Conservation (phyloP, 2,888 invertebrate genomes). For the Steromphala cineraria region DNA sequence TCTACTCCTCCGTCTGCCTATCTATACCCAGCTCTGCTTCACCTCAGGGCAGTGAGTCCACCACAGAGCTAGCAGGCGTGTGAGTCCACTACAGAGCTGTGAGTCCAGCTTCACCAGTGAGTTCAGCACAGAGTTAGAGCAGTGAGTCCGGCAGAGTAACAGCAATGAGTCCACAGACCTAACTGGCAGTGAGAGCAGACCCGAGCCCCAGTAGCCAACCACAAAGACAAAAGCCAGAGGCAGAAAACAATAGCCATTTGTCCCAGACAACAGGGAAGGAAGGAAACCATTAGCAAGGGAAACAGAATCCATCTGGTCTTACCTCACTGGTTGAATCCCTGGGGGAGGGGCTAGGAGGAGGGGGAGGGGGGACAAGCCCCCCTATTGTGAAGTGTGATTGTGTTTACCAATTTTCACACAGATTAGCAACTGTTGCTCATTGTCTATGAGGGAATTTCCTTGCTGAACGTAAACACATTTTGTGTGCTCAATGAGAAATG, state of each 20-base stretch:
- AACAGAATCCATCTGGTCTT: constrained; percentile 17
- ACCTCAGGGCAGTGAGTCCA: too few relatives aligned
- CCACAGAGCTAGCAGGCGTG: too few relatives aligned
- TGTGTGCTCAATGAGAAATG: background rate
- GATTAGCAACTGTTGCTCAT: constrained; percentile 5
- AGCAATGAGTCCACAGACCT: too few relatives aligned
- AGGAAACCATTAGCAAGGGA: constrained; percentile 20
- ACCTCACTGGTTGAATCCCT: background rate
- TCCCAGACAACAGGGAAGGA: constrained; percentile 9
- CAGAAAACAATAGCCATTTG: constrained; percentile 28
- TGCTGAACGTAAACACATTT: background rate
- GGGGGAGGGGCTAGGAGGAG: background rate
- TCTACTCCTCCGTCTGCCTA: too few relatives aligned
- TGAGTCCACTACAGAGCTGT: too few relatives aligned
- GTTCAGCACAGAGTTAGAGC: too few relatives aligned
- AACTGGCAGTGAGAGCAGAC: background rate
- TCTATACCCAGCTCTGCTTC: too few relatives aligned
- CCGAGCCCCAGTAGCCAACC: background rate
- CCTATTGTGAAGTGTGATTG: background rate
- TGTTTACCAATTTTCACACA: background rate
- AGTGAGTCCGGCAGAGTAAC: too few relatives aligned
- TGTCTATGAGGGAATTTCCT: background rate
- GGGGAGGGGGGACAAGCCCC: background rate
- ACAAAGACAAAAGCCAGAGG: constrained; percentile 24
- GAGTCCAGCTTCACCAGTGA: too few relatives aligned